These are phyloP conservation scores for Megalops atlanticus DNA, from an alignment of 2,113 vertebrate genomes.

Conservation along the genomic window DNA sequence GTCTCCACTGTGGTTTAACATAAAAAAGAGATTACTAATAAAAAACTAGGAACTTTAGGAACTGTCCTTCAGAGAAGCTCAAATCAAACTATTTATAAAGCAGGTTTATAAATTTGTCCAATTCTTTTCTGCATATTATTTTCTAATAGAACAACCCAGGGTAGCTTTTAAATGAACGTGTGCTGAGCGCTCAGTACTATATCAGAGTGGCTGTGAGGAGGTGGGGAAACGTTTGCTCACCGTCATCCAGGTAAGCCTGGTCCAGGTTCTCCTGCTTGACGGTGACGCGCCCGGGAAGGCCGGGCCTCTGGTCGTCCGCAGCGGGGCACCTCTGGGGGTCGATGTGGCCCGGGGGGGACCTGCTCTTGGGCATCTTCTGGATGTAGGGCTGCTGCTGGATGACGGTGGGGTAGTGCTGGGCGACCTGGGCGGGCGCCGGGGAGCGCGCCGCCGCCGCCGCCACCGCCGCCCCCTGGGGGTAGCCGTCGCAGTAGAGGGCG, in stretches of 20 bases:
- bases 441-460: slow-evolving; percentile 58
- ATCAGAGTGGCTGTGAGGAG: background rate
- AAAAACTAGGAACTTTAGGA: background rate
- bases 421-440: slow-evolving; percentile 67
- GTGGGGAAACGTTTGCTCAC: slow-evolving; percentile 64
- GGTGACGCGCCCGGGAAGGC: slow-evolving; percentile 77
- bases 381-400: slow-evolving; percentile 86
- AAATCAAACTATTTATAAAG: too few species aligned
- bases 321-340: slow-evolving; percentile 72
- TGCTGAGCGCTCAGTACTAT: too few species aligned
- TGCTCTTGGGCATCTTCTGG: slow-evolving; percentile 60
- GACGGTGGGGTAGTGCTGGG: slow-evolving; percentile 81
- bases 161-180: too few species aligned
- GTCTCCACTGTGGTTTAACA: background rate
- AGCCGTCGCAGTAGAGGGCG: slow-evolving; percentile 89
- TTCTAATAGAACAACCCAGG: too few species aligned
- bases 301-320: slow-evolving; percentile 70
- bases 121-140: too few species aligned
- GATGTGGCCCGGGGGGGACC: slow-evolving; percentile 53
- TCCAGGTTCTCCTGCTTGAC: slow-evolving; percentile 97
- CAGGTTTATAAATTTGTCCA: too few species aligned
- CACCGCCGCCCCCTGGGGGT: slow-evolving; percentile 53
- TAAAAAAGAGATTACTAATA: background rate
- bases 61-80: background rate
- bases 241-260: slow-evolving; percentile 96